phyloP scores from a whole-genome alignment of 2,888 invertebrate species.

The Mamestra brassicae region DNA sequence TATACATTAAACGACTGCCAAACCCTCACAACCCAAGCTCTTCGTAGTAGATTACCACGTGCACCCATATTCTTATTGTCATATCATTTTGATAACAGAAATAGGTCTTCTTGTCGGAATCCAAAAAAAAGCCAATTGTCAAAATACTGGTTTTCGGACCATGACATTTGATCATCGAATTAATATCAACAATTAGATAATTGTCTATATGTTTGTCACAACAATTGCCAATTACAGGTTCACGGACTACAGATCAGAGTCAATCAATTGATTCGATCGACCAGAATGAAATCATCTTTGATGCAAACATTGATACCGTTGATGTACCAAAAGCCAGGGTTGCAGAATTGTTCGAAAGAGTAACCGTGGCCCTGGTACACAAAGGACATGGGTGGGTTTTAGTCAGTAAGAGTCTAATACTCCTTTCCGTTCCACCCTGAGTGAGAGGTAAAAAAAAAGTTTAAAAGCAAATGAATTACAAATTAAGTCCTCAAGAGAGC shows the following conservation, averaged over 20 bases:
- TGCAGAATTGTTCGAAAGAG: no score
- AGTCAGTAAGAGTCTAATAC: no score
- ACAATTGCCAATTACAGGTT: conserved; percentile 37
- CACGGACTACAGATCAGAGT: conserved; percentile 10
- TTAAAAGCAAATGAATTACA: background rate
- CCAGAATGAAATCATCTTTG: conserved; percentile 13
- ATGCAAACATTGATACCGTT: background rate
- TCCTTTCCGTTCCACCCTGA: no score
- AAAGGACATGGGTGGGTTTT: no score
- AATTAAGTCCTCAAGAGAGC: background rate
- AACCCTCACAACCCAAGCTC: no score
- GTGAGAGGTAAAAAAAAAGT: no score
- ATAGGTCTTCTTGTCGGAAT: background rate
- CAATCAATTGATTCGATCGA: conserved; percentile 23
- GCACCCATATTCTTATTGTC: background rate
- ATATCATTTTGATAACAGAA: background rate
- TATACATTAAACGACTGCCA: no score
- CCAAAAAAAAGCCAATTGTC: background rate
- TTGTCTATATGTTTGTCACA: conserved; percentile 24
- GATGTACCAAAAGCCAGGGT: background rate
- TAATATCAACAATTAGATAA: conserved; percentile 28
- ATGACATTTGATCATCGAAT: conserved; percentile 25
- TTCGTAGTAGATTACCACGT: background rate
- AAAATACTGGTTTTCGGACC: background rate
- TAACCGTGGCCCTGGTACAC: no score